Conservation (phyloP, 2,113 vertebrate genomes). For the Lepisosteus oculatus region DNA sequence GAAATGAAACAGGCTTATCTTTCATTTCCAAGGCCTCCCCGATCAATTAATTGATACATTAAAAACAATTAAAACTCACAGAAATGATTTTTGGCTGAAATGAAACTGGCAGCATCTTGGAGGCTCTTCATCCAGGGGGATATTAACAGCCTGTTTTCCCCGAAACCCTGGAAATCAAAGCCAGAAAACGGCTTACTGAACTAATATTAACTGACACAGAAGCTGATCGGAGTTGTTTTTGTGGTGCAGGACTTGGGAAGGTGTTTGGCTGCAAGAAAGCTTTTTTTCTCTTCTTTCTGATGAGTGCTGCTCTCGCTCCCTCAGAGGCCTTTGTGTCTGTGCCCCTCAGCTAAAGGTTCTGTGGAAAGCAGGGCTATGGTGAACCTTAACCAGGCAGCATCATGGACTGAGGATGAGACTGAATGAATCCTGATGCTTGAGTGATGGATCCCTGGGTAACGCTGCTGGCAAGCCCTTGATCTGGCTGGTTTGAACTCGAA, state of each 20-base stretch:
- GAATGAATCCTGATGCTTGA: slow-evolving; percentile 44
- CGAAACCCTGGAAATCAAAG: too few species aligned
- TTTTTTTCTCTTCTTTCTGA: not conserved
- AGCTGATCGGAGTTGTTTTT: too few species aligned
- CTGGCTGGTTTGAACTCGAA: slow-evolving; percentile 69
- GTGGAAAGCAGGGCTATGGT: slow-evolving; percentile 9
- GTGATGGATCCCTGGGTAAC: slow-evolving; percentile 53
- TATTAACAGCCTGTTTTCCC: too few species aligned
- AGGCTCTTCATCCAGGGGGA: too few species aligned
- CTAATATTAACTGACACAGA: too few species aligned
- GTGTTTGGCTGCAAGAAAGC: not conserved
- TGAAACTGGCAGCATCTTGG: too few species aligned
- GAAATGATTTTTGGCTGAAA: not conserved
- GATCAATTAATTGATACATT: not conserved
- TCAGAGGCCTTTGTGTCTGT: not conserved
- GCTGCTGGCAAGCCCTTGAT: slow-evolving; percentile 65
- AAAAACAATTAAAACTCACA: not conserved
- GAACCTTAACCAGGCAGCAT: slow-evolving; percentile 36
- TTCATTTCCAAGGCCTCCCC: not conserved
- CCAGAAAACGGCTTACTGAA: too few species aligned
- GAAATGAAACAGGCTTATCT: not conserved
- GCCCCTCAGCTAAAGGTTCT: not conserved
- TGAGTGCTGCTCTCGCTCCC: not conserved
- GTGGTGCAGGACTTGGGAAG: too few species aligned
- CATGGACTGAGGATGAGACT: slow-evolving; percentile 4